Percentiles rank a stretch among this genome's conserved stretches.
These are phyloP conservation scores for Parazoanthus darwini DNA, from an alignment of 92 coral and sea anemone species.

Conservation along the genomic window DNA sequence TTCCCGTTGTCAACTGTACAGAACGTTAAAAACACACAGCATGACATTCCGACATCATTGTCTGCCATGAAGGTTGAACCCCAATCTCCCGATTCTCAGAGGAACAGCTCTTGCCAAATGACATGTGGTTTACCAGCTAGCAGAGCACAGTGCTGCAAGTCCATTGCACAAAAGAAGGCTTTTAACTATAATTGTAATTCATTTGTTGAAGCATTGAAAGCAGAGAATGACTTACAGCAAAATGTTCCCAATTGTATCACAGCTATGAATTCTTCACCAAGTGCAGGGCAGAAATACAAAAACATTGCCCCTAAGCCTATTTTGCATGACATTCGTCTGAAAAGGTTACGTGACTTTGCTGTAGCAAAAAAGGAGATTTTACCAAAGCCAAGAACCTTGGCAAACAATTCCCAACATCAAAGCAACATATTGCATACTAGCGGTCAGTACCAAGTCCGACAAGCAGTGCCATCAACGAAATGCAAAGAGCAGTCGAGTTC, in stretches of 20 bases:
- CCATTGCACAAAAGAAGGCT: background rate
- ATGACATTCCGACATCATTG: background rate
- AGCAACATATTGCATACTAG: background rate
- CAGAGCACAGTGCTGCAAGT: background rate
- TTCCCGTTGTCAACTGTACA: background rate
- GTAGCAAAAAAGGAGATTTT: constrained; percentile 13
- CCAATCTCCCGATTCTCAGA: background rate
- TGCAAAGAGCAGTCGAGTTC: background rate
- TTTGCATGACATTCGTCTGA: constrained; percentile 4
- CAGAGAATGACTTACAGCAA: constrained; percentile 14
- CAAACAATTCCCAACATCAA: background rate
- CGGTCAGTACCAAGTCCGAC: background rate
- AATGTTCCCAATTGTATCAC: constrained; percentile 2
- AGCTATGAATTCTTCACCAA: background rate
- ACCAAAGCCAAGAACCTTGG: constrained; percentile 3
- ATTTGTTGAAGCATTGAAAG: constrained; percentile 18
- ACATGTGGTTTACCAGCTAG: background rate
- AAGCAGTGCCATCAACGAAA: background rate
- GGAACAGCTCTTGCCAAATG: background rate
- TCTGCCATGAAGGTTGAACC: background rate
- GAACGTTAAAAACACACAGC: background rate
- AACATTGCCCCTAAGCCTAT: constrained; percentile 34
- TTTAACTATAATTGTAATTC: background rate
- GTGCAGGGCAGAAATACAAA: constrained; percentile 17
- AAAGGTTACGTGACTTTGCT: background rate